Evolutionary conservation across 2,888 invertebrate genomes (phyloP), one percentile per base, ranked within the genome.

Genomic region (Pseudococcus longispinus): DNA sequence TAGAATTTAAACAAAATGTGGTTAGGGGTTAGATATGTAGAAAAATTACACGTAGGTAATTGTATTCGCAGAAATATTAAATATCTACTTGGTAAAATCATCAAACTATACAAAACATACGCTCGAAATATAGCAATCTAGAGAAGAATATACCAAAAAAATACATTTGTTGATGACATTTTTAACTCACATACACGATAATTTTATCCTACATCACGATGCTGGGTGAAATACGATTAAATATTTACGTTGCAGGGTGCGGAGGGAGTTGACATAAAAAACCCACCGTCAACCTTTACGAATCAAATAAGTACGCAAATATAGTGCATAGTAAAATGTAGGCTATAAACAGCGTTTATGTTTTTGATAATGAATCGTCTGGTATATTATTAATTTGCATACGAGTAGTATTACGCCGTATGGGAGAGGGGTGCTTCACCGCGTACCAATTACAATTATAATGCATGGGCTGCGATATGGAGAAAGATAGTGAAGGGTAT

Each of bases 301-400:
- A 55, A 60, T 23, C 60, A 23, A 9, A 23, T 23, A 11, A n/a
- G n/a, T n/a, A n/a, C n/a, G n/a, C 60, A 37, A 5, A 37, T 37
- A 37, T 9, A 9, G 9, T 37, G 8, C 37, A n/a, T 23, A 23
- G 60, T 23, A 11, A 60, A 60, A 60, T 70, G 5, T 70, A 70
- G 70, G 29, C 70, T 70, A n/a, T n/a, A 29, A 70, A 29, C 18
- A 29, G 70, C 29, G 29, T 70, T 70, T 32, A 70, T 70, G 70
- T 29, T 70, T 70, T 70, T 70, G 70, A 70, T 70, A 29, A 29
- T 70, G 29, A 70, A 70, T 70, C 70, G 70, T 70, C 70, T 70
- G 18, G 70, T 70, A 18, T 70, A 70, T 70, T 70, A 70, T 70
- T 70, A 70, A 70, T 70, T 70, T 70, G 70, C 70, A 70, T 70